A percentile compares a stretch with the other conserved stretches of the same genome.
phyloP scores from a whole-genome alignment of 1,140 invertebrate species.

The Lordiphosa mommai region DNA sequence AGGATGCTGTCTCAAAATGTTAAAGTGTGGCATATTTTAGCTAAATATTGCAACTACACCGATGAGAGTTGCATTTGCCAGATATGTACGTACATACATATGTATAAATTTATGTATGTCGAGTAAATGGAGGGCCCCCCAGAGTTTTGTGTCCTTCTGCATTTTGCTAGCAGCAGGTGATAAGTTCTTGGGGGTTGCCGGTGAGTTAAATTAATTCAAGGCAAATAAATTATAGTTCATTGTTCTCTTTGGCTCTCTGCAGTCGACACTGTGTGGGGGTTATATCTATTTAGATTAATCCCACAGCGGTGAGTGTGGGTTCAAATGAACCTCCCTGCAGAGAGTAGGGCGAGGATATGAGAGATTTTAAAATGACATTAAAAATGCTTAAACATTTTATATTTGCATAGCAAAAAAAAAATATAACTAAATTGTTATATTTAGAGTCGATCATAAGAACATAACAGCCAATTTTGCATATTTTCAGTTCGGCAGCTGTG shows the following conservation, averaged over 20 bases:
- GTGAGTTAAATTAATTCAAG: conserved; percentile 56
- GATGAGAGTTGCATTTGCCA: conserved; percentile 56
- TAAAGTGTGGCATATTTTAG: conserved; percentile 68
- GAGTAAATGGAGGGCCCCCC: conserved; percentile 11
- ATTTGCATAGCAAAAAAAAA: no score
- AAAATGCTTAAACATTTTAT: no score
- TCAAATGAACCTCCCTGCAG: neutral
- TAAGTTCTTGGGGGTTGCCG: conserved; percentile 46
- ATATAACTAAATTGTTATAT: no score
- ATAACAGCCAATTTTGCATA: no score
- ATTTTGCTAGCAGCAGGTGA: conserved; percentile 48
- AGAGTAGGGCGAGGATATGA: neutral
- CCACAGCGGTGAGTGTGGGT: neutral
- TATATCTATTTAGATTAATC: conserved; percentile 1
- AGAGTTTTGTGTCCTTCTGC: conserved; percentile 20
- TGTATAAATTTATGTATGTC: conserved; percentile 3
- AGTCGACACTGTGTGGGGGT: neutral
- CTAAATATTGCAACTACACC: conserved; percentile 68
- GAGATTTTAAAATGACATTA: no score
- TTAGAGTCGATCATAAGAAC: no score
- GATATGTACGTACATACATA: conserved; percentile 20
- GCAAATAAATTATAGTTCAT: conserved; percentile 66
- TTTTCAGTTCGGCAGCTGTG: no score
- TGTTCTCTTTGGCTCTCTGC: conserved; percentile 25
- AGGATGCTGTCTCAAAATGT: conserved; percentile 39